These are phyloP conservation scores for Gymnoscopelus braueri DNA, from an alignment of 2,797 vertebrate genomes.

Conservation along the genomic window DNA sequence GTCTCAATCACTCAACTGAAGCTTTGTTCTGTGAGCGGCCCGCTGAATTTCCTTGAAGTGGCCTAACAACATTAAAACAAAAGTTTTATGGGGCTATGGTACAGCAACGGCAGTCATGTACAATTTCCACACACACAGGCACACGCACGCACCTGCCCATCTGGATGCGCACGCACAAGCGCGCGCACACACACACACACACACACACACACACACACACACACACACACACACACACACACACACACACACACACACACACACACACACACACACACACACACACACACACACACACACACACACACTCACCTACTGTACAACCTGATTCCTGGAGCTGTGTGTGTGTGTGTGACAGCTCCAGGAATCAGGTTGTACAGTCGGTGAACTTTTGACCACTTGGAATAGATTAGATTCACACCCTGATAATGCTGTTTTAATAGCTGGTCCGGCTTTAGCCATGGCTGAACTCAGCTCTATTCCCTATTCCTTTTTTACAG, in stretches of 20 bases:
- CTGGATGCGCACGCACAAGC: neutral
- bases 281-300: no score
- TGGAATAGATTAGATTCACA: constrained; percentile 18
- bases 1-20: constrained; percentile 20
- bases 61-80: constrained; percentile 36
- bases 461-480: constrained; percentile 23
- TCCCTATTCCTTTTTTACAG: neutral
- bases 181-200: neutral
- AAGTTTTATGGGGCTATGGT: constrained; percentile 49
- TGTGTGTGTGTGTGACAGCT: no score
- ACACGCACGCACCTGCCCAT: no score
- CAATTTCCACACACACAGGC: no score
- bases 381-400: constrained; percentile 60
- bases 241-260: neutral
- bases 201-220: neutral
- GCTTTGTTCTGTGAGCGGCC: constrained; percentile 52
- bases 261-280: constrained; percentile 14
- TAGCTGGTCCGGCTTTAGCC: constrained; percentile 36
- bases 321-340: no score
- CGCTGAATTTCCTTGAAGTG: constrained; percentile 54
- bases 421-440: constrained; percentile 60
- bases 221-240: constrained; percentile 24
- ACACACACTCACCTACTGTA: no score
- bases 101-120: constrained; percentile 38
- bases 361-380: constrained; percentile 36